Percentiles rank a stretch among this genome's conserved stretches.
Conservation (phyloP, 2,113 vertebrate genomes). For the Rhabdornis inornatus region DNA sequence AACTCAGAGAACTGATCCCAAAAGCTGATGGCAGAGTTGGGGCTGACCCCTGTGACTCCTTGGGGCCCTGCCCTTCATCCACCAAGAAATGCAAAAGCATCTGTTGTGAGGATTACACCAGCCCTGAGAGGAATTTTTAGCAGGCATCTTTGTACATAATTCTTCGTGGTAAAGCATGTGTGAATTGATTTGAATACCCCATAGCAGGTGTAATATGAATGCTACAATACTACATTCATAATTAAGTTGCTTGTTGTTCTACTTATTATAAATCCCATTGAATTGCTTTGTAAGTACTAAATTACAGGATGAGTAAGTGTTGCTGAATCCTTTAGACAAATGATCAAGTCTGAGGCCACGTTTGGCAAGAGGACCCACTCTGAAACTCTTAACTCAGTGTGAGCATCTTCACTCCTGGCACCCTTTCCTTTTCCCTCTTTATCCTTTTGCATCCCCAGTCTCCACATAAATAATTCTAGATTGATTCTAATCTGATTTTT, state of each 20-base stretch:
- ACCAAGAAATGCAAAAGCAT: not conserved
- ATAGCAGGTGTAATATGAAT: not conserved
- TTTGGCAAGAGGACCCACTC: not conserved
- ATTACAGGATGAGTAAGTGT: not conserved
- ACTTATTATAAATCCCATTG: not conserved
- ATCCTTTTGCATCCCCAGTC: not conserved
- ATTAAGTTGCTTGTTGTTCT: not conserved
- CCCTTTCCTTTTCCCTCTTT: not conserved
- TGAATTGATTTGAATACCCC: not conserved
- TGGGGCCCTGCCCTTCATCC: rapidly evolving
- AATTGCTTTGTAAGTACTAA: not conserved
- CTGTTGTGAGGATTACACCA: not conserved
- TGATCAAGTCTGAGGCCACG: rapidly evolving
- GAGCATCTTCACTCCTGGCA: not conserved
- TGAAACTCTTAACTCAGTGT: not conserved
- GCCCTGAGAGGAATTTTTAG: not conserved
- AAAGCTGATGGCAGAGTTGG: not conserved
- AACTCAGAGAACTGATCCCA: not conserved
- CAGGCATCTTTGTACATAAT: not conserved
- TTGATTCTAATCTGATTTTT: not conserved
- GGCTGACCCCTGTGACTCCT: not conserved
- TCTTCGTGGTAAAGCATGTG: not conserved
- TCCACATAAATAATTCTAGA: not conserved
- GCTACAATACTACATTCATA: not conserved
- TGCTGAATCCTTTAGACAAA: not conserved